phyloP scores from a whole-genome alignment of 2,797 vertebrate species.

The Leptoclinus maculatus region DNA sequence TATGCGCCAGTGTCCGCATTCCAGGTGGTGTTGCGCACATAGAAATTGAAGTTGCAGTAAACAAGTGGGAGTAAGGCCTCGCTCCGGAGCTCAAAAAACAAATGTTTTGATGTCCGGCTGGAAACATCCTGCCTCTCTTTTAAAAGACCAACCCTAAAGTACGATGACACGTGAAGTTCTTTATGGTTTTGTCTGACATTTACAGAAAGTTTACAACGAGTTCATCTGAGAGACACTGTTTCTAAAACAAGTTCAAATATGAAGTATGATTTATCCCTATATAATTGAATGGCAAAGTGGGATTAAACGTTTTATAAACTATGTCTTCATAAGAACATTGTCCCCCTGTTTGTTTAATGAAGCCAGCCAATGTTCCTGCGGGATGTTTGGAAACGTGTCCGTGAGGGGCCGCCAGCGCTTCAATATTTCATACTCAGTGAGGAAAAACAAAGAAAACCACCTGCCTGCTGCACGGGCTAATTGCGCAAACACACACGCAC shows the following conservation, averaged over 20 bases:
- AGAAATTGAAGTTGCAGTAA: conserved; percentile 91
- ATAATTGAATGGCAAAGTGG: not conserved
- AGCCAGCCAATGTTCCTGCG: conserved; percentile 6
- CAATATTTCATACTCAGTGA: conserved; percentile 36
- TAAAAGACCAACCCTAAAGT: conserved; percentile 11
- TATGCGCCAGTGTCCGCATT: conserved; percentile 90
- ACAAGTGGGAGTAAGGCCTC: conserved; percentile 79
- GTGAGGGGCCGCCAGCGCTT: conserved; percentile 16
- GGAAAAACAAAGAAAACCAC: conserved; percentile 50
- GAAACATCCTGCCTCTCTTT: conserved; percentile 53
- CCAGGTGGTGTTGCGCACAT: conserved; percentile 97
- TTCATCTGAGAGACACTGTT: not conserved
- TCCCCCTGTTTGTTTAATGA: not conserved
- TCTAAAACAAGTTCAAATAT: not conserved
- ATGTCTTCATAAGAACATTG: not conserved
- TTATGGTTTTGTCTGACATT: not conserved
- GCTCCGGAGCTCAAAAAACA: conserved; percentile 16
- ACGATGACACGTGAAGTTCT: conserved; percentile 23
- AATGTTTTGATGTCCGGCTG: conserved; percentile 31
- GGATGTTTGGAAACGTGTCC: conserved; percentile 30
- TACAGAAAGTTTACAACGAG: not conserved
- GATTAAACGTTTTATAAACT: not conserved
- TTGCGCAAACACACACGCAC: conserved; percentile 24
- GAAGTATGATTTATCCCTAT: not conserved
- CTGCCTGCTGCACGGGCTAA: conserved; percentile 36